Conservation (phyloP, 2,113 vertebrate species). For the Nyctibius bracteatus region DNA sequence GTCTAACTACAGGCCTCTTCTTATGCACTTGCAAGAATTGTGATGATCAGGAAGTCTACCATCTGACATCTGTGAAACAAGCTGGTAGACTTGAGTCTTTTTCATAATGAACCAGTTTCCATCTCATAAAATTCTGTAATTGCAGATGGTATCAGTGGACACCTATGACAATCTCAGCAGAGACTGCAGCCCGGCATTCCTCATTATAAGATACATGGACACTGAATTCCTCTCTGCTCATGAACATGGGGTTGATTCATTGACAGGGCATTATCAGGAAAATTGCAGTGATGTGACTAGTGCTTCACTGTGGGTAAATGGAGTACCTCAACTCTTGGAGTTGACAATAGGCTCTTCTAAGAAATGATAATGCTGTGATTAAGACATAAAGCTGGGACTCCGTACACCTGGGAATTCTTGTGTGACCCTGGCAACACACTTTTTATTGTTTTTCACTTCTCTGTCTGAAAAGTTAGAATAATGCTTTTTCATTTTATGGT, state of each 20-base stretch:
- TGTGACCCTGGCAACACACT: not conserved
- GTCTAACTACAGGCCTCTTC: not conserved
- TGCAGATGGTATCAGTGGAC: constrained; percentile 57
- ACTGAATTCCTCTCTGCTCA: constrained; percentile 38
- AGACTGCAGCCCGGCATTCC: constrained; percentile 21
- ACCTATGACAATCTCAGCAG: constrained; percentile 55
- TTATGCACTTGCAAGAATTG: not conserved
- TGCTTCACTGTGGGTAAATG: constrained; percentile 38
- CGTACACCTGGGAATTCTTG: not conserved
- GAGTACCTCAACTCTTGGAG: constrained; percentile 44
- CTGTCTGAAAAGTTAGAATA: constrained; percentile 19
- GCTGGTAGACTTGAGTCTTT: constrained; percentile 47
- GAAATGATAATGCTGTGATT: constrained; percentile 43
- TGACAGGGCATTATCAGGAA: constrained; percentile 56
- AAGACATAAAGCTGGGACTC: not conserved
- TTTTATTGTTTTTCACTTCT: not conserved
- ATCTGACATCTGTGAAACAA: constrained; percentile 57
- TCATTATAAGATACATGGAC: constrained; percentile 46
- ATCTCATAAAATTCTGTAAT: constrained; percentile 62
- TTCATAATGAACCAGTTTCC: constrained; percentile 62
- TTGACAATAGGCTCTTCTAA: constrained; percentile 42
- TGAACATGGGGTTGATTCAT: constrained; percentile 33
- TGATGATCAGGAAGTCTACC: not conserved
- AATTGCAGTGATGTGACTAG: constrained; percentile 28
- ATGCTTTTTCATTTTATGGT: not conserved